Base-by-base conservation (phyloP, 2,797 vertebrate species). In the Labroides dimidiatus region DNA sequence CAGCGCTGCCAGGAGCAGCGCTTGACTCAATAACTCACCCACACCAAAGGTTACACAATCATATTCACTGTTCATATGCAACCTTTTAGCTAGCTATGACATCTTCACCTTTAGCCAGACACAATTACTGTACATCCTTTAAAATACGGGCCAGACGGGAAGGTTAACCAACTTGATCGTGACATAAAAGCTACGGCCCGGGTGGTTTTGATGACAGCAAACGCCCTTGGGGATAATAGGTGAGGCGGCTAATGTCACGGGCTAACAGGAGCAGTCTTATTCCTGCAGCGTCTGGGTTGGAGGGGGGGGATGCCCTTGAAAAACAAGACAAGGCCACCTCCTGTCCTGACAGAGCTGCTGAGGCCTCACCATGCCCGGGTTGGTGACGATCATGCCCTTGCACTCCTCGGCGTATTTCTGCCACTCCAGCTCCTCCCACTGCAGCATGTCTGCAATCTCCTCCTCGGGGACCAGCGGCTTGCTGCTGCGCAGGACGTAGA, bases 341-440 rank as follows among this genome's bases (percentile, higher is more conserved):
- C 64, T 59, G 69, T 73, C 39, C 21, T 23, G 42, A 48, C 61
- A 10, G 41, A 16, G 56, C 13, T 6, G 64, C 21, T 6, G 66
- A 43, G 75, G 66, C 19, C 50, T 33, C 50, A 99, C 98, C 97
- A 97, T 97, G 84, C 96, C 97, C 4, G 98, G 96, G 91, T 96
- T 97, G 89, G 95, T 99, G 82, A 99, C 98, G 0, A 99, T 99
- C 98, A 99, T 99, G 85, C 98, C 98, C 90, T 99, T 99, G 92
- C 98, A 99, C 87, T 99, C 98, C 76, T 99, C 98, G 0, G 98
- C 98, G 0, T 99, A 99, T 69, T 99, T 99, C 94, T 99, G 98
- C 98, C 98, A 99, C 72, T 96, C 96, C 16, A 99, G 92, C 80
- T 99, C 98, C 87, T 99, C 97, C 97, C 97, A 99, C 86, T 99